A percentile compares a stretch with the other conserved stretches of the same genome.
Conservation (phyloP, 2,888 invertebrate species). For the Campoletis raptor region DNA sequence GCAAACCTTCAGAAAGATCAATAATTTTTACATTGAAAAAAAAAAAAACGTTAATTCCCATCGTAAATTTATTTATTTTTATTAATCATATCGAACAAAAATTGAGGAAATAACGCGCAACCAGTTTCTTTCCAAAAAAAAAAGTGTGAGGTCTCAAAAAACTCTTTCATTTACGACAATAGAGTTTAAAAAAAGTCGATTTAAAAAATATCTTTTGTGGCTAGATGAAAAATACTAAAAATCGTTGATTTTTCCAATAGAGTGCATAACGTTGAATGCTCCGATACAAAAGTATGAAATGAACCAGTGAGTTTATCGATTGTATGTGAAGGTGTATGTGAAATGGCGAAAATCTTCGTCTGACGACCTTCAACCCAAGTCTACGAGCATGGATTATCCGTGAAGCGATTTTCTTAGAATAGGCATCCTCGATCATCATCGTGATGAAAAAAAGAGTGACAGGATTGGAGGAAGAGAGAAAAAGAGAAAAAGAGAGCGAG, state of each 20-base stretch:
- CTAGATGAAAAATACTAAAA: neutral
- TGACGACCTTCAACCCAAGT: slow-evolving; percentile 28
- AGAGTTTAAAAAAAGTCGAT: too few relatives aligned
- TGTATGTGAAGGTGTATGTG: neutral
- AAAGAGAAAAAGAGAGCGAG: neutral
- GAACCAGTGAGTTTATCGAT: slow-evolving; percentile 15
- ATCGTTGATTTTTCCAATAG: neutral
- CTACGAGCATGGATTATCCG: slow-evolving; percentile 44
- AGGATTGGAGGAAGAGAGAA: neutral
- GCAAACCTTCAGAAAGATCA: too few relatives aligned
- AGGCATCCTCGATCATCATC: slow-evolving; percentile 52
- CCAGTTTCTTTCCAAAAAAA: neutral
- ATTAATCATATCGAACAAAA: neutral
- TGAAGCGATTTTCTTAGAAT: slow-evolving; percentile 56
- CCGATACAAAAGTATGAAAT: neutral
- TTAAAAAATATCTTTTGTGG: neutral
- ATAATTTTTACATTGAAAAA: too few relatives aligned
- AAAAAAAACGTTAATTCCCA: too few relatives aligned
- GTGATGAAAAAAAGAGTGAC: slow-evolving; percentile 20
- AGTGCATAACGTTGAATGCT: neutral
- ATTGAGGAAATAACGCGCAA: neutral
- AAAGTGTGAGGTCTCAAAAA: neutral
- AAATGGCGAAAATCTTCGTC: slow-evolving; percentile 34
- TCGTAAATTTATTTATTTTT: too few relatives aligned
- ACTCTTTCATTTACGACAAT: too few relatives aligned